phyloP scores from a whole-genome alignment of 2,888 invertebrate genomes.

The Pandemis heparana region DNA sequence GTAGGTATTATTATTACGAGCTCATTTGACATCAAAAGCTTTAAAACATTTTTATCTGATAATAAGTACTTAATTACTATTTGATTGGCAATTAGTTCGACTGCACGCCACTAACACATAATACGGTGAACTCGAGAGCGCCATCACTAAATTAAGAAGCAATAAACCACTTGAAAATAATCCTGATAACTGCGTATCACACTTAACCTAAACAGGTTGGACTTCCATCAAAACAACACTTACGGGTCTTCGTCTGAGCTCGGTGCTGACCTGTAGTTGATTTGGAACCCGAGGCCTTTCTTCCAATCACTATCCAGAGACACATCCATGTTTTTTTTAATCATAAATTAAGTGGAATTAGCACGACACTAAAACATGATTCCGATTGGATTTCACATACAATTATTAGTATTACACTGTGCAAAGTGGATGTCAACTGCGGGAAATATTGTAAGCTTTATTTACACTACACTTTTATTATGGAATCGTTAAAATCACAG shows the following conservation, averaged over 20 bases:
- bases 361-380: slow-evolving; percentile 34
- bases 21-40: neutral
- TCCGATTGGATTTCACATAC: slow-evolving; percentile 9
- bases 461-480: neutral
- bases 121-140: slow-evolving; percentile 8
- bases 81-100: neutral
- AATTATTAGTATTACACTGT: neutral
- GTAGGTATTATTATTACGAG: too few relatives aligned
- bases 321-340: slow-evolving; percentile 59
- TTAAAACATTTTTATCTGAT: neutral
- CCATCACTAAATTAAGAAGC: slow-evolving; percentile 18
- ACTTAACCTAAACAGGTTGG: slow-evolving; percentile 13
- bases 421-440: neutral
- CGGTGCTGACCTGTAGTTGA: slow-evolving; percentile 80
- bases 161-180: slow-evolving; percentile 26
- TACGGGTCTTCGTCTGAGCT: slow-evolving; percentile 82
- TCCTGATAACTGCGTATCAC: slow-evolving; percentile 35
- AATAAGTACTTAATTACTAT: neutral
- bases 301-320: slow-evolving; percentile 80
- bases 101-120: neutral
- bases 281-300: slow-evolving; percentile 77
- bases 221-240: slow-evolving; percentile 53
- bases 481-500: slow-evolving; percentile 4
- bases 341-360: slow-evolving; percentile 15
- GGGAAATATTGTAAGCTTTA: neutral